phyloP scores from a whole-genome alignment of 2,113 vertebrate species.

The Heliornis fulica region DNA sequence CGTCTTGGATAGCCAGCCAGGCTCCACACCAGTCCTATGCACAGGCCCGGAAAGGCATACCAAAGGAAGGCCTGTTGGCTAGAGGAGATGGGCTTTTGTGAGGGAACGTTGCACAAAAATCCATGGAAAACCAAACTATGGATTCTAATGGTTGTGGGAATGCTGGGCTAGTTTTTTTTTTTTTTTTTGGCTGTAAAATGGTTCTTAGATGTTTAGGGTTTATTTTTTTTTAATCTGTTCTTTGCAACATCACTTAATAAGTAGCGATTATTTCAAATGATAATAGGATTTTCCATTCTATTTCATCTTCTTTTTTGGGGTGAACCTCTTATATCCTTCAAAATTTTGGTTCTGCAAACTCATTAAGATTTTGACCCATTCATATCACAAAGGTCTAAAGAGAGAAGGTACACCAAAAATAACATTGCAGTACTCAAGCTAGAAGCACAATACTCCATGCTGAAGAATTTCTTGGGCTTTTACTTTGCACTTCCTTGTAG shows the following conservation, averaged over 20 bases:
- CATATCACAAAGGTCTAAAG: not conserved
- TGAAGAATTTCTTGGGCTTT: not conserved
- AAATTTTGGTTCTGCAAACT: not conserved
- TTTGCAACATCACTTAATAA: not conserved
- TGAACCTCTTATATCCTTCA: not conserved
- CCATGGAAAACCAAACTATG: not conserved
- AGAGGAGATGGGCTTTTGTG: not conserved
- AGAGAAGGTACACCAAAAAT: not conserved
- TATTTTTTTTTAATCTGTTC: not conserved
- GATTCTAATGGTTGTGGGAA: not conserved
- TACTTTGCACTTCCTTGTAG: not conserved
- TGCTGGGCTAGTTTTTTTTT: not conserved
- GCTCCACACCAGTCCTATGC: not conserved
- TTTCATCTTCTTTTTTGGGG: not conserved
- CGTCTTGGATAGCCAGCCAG: not conserved
- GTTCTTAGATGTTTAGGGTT: too few relatives aligned
- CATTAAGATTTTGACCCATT: not conserved
- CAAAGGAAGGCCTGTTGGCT: not conserved
- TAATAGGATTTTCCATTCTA: not conserved
- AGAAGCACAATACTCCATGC: not conserved
- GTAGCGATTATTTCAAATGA: not conserved
- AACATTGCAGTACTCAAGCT: not conserved
- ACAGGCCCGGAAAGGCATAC: not conserved
- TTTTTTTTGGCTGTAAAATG: not conserved
- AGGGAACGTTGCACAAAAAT: not conserved